Conservation (phyloP, 2,888 invertebrate species). For the Adineta ricciae region DNA sequence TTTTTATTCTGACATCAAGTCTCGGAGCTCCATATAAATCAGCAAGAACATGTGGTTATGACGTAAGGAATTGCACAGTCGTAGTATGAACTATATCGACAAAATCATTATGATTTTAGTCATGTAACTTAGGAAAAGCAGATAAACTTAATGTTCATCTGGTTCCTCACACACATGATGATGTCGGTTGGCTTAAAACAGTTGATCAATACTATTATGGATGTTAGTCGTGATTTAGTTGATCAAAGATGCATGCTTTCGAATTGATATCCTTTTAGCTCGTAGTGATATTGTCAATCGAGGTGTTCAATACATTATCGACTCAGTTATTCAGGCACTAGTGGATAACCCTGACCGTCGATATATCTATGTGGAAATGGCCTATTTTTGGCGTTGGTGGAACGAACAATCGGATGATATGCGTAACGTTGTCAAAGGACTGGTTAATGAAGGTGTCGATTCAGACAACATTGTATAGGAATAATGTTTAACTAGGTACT, state of each 20-base stretch:
- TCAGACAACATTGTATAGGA: neutral
- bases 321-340: constrained; percentile 61
- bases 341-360: constrained; percentile 59
- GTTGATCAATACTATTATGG: constrained; percentile 79
- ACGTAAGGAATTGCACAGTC: neutral
- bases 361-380: constrained; percentile 79
- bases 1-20: neutral
- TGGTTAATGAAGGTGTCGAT: constrained; percentile 55
- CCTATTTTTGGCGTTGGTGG: constrained; percentile 80
- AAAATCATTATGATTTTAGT: constrained; percentile 14
- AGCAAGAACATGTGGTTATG: neutral
- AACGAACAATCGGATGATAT: constrained; percentile 58
- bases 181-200: constrained; percentile 86
- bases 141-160: constrained; percentile 69
- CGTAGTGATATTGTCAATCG: neutral
- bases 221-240: constrained; percentile 38
- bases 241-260: too few relatives aligned
- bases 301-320: constrained; percentile 1
- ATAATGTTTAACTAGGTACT: neutral
- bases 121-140: constrained; percentile 35
- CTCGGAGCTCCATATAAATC: neutral
- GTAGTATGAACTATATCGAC: too few relatives aligned
- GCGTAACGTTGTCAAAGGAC: constrained; percentile 57
- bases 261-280: too few relatives aligned
- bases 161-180: constrained; percentile 76